These are phyloP conservation scores for Halyomorpha halys DNA, from an alignment of 1,140 invertebrate species.

Conservation along the genomic window DNA sequence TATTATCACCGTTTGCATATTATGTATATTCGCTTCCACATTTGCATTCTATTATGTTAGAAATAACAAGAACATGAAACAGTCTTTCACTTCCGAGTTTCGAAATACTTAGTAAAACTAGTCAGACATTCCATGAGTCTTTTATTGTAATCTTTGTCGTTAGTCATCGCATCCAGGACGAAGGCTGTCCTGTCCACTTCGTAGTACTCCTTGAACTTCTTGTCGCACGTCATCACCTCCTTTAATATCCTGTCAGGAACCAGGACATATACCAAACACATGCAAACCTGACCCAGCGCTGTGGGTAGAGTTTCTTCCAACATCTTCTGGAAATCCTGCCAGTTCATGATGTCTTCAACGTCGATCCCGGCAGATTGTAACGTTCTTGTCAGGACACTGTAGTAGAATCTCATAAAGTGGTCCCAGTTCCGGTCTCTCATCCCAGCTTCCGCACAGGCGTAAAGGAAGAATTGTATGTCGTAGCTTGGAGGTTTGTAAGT, in stretches of 20 bases:
- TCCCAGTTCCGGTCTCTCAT: background rate
- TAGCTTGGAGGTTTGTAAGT: background rate
- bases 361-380: background rate
- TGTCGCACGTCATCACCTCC: background rate
- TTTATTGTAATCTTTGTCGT: too few species aligned
- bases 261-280: background rate
- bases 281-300: background rate
- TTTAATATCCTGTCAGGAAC: background rate
- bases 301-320: background rate
- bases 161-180: background rate
- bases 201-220: too few species aligned
- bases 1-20: too few species aligned
- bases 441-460: background rate
- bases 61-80: too few species aligned
- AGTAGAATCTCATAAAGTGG: background rate
- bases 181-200: too few species aligned
- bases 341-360: background rate
- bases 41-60: too few species aligned
- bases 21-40: too few species aligned
- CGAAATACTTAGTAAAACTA: too few species aligned
- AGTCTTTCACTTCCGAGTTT: too few species aligned
- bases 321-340: background rate
- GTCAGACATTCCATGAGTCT: too few species aligned
- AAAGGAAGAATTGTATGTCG: background rate
- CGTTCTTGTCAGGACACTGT: background rate